Evolutionary conservation across 2,888 invertebrate genomes (phyloP), one percentile per base, ranked within the genome.

Genomic region (Drosophila nr. fundita): DNA sequence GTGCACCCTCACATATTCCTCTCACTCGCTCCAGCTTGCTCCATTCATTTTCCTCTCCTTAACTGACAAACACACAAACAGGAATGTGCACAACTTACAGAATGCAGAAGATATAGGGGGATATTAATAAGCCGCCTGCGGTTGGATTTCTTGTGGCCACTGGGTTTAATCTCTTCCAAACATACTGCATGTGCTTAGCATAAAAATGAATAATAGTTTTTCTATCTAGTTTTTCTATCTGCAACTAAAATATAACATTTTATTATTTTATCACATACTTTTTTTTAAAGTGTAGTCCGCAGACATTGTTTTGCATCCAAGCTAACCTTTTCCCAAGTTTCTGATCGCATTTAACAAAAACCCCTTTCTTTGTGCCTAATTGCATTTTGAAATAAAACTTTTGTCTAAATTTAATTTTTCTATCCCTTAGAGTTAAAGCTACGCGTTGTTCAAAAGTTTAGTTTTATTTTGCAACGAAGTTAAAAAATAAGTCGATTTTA

Each of bases 111-210:
- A 52, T 38, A n/a, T 42, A 49, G 36, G 49, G 49, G 52, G 53
- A 54, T 62, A 36, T 58, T 68, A 53, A 54, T 61, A 54, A 63
- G 48, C 61, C 32, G 34, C 57, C n/a, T 48, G 40, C 18, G 54
- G 40, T 57, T 57, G 27, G n/a, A 15, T 40, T 24, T 48, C 11
- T 30, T 29, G 34, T 29, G 6, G 24, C 2, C 3, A 24, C 3
- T 13, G n/a, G 13, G 5, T 55, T 18, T 27, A n/a, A 13, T n/a
- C n/a, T 8, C 4, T 40, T 62, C 10, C 10, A 18, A 7, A 18
- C 24, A 13, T 11, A 38, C 24, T 10, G 38, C 45, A 24, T 24
- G 21, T 24, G 15, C 8, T 2, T 21, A 45, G 7, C n/a, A n/a
- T n/a, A n/a, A n/a, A 21, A 13, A 7, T 45, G 21, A 45, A 21